phyloP scores from a whole-genome alignment of 2,113 vertebrate species.

The Varanus komodoensis region DNA sequence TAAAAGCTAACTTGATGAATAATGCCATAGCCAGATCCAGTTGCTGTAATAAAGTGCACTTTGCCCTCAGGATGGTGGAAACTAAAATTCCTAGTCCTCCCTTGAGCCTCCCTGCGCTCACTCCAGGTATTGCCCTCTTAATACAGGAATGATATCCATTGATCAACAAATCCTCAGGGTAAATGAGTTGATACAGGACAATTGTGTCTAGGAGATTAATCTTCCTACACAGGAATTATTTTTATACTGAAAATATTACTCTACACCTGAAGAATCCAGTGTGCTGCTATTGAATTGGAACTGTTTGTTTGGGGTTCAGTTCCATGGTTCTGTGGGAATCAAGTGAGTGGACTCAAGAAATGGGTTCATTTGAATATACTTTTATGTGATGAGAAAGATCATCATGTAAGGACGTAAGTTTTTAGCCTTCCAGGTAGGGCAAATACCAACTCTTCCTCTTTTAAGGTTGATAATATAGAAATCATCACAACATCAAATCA shows the following conservation, averaged over 20 bases:
- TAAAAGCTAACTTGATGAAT: too few relatives aligned
- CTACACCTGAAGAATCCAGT: neutral
- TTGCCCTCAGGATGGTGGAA: too few relatives aligned
- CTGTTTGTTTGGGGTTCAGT: neutral
- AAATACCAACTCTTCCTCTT: neutral
- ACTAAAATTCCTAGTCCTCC: too few relatives aligned
- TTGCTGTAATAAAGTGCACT: too few relatives aligned
- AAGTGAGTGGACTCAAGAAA: neutral
- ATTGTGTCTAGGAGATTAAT: neutral
- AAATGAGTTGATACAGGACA: neutral
- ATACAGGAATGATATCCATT: too few relatives aligned
- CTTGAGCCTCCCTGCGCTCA: too few relatives aligned
- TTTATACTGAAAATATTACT: neutral
- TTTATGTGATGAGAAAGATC: neutral
- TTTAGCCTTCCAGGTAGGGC: neutral
- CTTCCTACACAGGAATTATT: neutral
- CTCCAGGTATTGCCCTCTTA: too few relatives aligned
- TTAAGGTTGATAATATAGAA: neutral
- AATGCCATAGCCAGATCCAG: too few relatives aligned
- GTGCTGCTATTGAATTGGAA: too few relatives aligned
- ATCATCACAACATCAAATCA: neutral
- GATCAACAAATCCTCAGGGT: neutral
- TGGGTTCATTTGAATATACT: neutral
- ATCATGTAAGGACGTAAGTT: too few relatives aligned
- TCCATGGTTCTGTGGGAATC: neutral